Base-by-base conservation (phyloP, 2,888 invertebrate genomes). In the Rhyacophila evoluta region DNA sequence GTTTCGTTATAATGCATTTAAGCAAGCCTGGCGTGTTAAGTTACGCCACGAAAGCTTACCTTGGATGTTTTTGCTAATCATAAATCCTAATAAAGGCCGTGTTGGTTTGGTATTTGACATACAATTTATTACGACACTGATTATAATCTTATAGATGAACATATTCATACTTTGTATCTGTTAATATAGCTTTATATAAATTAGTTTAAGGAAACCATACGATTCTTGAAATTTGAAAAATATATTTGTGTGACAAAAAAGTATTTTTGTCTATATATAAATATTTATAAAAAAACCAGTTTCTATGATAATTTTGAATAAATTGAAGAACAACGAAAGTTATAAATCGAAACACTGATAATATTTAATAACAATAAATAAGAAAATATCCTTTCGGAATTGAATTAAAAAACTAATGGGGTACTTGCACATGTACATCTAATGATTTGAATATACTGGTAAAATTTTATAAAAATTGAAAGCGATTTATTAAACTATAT, bases 81-180 rank as follows among this genome's bases (percentile, higher is more conserved):
- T 69, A 69, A 69, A 69, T 69, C 69, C 69, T 29, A 69, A 69
- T 69, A 69, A 69, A 69, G 33, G 33, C 69, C 69, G 6, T n/a
- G 69, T 29, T 15, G 29, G 69, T 69, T 28, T n/a, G 27, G 69
- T 69, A 29, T 69, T 69, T 69, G 69, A 29, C 69, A 29, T 69
- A 33, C 28, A 69, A 69, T 69, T 69, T 69, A 69, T 69, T 12
- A 33, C 15, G 1, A 3, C 29, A n/a, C 29, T 69, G 69, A 69
- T 69, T 12, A n/a, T 69, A 41, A 69, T 69, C 33, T 15, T 27
- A 69, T 29, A 19, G 6, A 69, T 29, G 27, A 11, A 11, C 10
- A 19, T 33, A 69, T 27, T 28, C 27, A 28, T 69, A 69, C 68
- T 69, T n/a, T n/a, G n/a, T n/a, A n/a, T n/a, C n/a, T 5, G 6